A percentile compares a stretch with the other conserved stretches of the same genome.
Evolutionary conservation across 2,888 invertebrate species (phyloP).

Genomic region (Drosophila phalerata): DNA sequence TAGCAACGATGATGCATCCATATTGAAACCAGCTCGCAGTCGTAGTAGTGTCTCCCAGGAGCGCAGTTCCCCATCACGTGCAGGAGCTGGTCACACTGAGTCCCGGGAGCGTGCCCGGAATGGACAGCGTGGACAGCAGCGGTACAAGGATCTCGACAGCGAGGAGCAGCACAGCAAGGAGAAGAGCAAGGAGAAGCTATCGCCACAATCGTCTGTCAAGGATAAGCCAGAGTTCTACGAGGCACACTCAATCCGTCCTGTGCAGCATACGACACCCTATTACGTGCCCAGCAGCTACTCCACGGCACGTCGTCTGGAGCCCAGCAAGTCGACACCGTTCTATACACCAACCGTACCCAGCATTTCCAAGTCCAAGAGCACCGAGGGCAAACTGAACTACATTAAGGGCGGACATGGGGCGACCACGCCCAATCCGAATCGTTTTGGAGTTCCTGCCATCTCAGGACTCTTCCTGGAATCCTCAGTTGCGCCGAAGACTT

Average conservation of each 20-base stretch:
- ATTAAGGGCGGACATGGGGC: constrained; percentile 67
- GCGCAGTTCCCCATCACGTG: constrained; percentile 38
- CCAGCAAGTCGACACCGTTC: constrained; percentile 84
- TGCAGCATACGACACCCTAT: constrained; percentile 71
- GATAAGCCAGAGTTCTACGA: constrained; percentile 64
- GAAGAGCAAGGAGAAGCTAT: constrained; percentile 54
- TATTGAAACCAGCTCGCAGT: constrained; percentile 58
- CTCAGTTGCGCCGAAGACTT: constrained; percentile 50
- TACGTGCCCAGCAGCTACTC: constrained; percentile 79
- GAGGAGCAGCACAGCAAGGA: constrained; percentile 60
- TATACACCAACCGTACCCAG: constrained; percentile 85
- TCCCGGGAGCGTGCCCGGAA: constrained; percentile 72
- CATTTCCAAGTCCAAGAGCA: constrained; percentile 73
- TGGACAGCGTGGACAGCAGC: constrained; percentile 77
- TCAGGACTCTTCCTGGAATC: constrained; percentile 66
- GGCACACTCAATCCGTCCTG: constrained; percentile 57
- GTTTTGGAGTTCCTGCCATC: constrained; percentile 62
- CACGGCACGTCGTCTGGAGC: constrained; percentile 82
- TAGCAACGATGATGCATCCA: constrained; percentile 51
- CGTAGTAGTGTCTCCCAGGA: constrained; percentile 56
- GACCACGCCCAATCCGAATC: constrained; percentile 77
- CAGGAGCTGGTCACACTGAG: constrained; percentile 30
- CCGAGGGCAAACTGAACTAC: constrained; percentile 75
- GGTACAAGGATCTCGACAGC: constrained; percentile 72
- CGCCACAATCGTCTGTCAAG: constrained; percentile 24